Base-by-base conservation (phyloP, 1,140 invertebrate species). In the Megalopta genalis region DNA sequence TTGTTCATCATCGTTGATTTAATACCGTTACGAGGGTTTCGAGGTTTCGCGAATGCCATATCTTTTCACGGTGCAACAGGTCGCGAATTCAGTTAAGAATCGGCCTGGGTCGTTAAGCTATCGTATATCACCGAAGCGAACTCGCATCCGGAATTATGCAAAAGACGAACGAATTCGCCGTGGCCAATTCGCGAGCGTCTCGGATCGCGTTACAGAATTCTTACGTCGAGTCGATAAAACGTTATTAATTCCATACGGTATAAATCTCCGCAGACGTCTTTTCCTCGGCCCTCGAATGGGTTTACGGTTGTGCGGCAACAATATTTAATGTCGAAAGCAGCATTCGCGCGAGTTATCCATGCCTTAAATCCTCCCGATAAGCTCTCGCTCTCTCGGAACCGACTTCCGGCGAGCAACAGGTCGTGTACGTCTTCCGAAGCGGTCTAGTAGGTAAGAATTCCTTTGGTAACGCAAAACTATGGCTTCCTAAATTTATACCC, bases 21-120 rank as follows among this genome's bases (percentile, higher is more conserved):
- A 87, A 84, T 67, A 74, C 65, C 66, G 76, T 67, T 82, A 86
- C 81, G 77, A 87, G 86, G 83, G 89, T 87, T 90, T 89, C 88
- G 89, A 90, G 88, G 86, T 86, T 89, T 83, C 83, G 89, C 89
- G 89, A 89, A 90, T 88, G 86, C 85, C 86, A 84, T 78, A 87
- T 86, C 84, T 84, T 86, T 27, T 80, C 59, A 59, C 27, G 25
- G 80, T 82, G 87, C 89, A 90, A 90, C 89, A 90, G 89, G 90
- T 90, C 86, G 85, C 71, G 82, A 85, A 82, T 73, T 84, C 76
- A 87, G 21, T 6, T 57, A 88, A 90, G 90, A 90, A 91, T 90
- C 63, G 84, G 88, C 81, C 79, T 69, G 88, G 84, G 85, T 90
- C 87, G 86, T 91, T 90, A 88, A 90, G 90, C 87, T 86, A 89